These are phyloP conservation scores for Netelia inedita DNA, from an alignment of 2,888 invertebrate species.

Conservation along the genomic window DNA sequence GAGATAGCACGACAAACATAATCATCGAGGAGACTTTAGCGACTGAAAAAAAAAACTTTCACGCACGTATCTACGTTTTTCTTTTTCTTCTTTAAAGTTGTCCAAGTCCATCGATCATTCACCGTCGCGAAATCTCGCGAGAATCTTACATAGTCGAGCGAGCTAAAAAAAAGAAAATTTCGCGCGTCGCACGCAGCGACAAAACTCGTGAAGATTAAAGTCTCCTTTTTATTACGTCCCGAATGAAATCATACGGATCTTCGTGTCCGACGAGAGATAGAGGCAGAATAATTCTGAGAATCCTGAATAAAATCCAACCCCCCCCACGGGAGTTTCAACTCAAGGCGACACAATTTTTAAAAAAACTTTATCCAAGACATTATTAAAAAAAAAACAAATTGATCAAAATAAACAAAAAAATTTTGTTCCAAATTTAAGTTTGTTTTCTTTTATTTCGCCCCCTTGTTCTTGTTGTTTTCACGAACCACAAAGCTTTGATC, in stretches of 20 bases:
- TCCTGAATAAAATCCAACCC: background rate
- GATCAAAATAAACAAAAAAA: too few species aligned
- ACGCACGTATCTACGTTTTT: background rate
- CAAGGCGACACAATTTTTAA: background rate
- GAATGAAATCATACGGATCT: conserved; percentile 5
- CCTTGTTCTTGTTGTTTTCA: too few species aligned
- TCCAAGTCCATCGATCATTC: conserved; percentile 56
- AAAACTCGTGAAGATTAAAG: conserved; percentile 7
- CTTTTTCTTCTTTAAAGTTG: conserved; percentile 15
- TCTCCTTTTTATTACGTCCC: conserved; percentile 1
- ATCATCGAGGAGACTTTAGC: background rate
- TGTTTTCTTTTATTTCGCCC: too few species aligned
- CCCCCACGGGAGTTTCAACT: background rate
- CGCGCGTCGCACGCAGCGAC: conserved; percentile 25
- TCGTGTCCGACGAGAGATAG: background rate
- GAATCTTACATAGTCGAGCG: background rate
- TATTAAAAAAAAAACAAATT: too few species aligned
- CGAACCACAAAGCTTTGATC: too few species aligned
- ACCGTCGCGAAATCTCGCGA: background rate
- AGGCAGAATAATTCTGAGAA: background rate
- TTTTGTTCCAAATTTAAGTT: too few species aligned
- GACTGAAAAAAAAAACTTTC: background rate
- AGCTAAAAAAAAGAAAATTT: background rate
- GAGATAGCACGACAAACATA: background rate
- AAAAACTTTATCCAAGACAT: too few species aligned